A percentile compares a stretch with the other conserved stretches of the same genome.
Evolutionary conservation across 2,888 invertebrate species (phyloP).

Genomic region (Tillus elongatus): DNA sequence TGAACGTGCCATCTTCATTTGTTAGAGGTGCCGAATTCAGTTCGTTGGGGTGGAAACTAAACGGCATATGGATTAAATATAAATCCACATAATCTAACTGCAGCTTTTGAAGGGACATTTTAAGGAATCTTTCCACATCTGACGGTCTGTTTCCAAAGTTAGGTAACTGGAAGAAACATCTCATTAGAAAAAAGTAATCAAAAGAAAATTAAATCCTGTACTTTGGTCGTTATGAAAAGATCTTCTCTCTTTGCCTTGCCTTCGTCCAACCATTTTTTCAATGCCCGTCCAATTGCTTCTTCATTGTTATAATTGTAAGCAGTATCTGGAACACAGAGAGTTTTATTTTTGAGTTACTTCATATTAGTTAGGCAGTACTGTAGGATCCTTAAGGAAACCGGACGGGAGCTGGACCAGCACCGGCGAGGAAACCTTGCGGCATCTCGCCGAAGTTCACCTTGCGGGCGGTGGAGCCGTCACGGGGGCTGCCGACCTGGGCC

Average conservation of each 20-base stretch:
- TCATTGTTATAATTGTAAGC: slow-evolving; percentile 74
- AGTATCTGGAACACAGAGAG: slow-evolving; percentile 57
- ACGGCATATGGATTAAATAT: slow-evolving; percentile 70
- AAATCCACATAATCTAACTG: slow-evolving; percentile 65
- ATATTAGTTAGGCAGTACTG: too few relatives aligned
- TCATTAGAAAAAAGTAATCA: slow-evolving; percentile 5
- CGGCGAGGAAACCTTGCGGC: too few relatives aligned
- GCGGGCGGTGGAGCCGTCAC: too few relatives aligned
- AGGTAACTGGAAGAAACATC: slow-evolving; percentile 52
- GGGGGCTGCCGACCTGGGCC: too few relatives aligned
- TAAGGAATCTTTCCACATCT: slow-evolving; percentile 57
- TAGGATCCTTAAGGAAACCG: too few relatives aligned
- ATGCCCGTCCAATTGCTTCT: slow-evolving; percentile 59
- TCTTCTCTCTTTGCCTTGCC: slow-evolving; percentile 59
- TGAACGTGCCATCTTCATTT: slow-evolving; percentile 51
- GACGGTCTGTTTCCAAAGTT: slow-evolving; percentile 57
- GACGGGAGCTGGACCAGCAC: too few relatives aligned
- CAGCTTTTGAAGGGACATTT: slow-evolving; percentile 54
- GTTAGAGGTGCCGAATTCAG: slow-evolving; percentile 47
- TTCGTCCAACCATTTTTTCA: slow-evolving; percentile 55
- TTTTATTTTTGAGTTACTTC: too few relatives aligned
- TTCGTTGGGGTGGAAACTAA: slow-evolving; percentile 53
- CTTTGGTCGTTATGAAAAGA: slow-evolving; percentile 75
- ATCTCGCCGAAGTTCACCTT: too few relatives aligned
- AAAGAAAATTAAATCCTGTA: slow-evolving; percentile 32